A percentile compares a stretch with the other conserved stretches of the same genome.
phyloP scores from a whole-genome alignment of 2,113 vertebrate species.

The Onychostruthus taczanowskii region DNA sequence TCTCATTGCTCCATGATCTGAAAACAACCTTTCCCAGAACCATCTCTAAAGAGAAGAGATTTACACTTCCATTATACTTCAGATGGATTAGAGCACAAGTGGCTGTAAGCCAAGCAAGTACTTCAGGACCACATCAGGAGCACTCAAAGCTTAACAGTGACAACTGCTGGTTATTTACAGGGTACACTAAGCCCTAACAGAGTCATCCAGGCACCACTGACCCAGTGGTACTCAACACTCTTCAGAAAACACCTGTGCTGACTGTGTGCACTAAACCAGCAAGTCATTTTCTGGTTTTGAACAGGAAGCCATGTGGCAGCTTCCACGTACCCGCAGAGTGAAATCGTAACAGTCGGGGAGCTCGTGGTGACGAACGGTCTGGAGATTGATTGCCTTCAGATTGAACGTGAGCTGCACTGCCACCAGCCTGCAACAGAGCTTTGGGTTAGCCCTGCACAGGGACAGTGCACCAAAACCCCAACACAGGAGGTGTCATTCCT shows the following conservation, averaged over 20 bases:
- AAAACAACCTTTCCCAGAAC: not conserved
- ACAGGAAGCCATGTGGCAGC: not conserved
- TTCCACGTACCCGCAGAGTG: slow-evolving; percentile 78
- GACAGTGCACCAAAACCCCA: not conserved
- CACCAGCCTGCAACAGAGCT: slow-evolving; percentile 80
- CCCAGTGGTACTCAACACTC: not conserved
- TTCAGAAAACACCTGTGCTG: not conserved
- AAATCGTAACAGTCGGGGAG: slow-evolving; percentile 95
- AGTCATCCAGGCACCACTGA: not conserved
- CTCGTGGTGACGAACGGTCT: slow-evolving; percentile 89
- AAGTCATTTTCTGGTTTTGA: not conserved
- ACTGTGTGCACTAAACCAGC: not conserved
- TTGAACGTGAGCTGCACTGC: slow-evolving; percentile 84
- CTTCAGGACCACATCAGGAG: not conserved
- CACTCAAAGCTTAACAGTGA: not conserved
- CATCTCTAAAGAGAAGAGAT: not conserved
- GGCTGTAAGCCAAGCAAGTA: not conserved
- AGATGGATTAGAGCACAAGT: not conserved
- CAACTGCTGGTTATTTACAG: not conserved
- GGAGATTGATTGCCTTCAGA: slow-evolving; percentile 93
- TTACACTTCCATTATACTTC: not conserved
- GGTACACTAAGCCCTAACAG: not conserved
- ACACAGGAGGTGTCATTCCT: not conserved
- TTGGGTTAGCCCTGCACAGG: not conserved
- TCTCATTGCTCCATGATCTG: not conserved